Base-by-base conservation (phyloP, 1,140 invertebrate species). In the Trypoxylus dichotomus region DNA sequence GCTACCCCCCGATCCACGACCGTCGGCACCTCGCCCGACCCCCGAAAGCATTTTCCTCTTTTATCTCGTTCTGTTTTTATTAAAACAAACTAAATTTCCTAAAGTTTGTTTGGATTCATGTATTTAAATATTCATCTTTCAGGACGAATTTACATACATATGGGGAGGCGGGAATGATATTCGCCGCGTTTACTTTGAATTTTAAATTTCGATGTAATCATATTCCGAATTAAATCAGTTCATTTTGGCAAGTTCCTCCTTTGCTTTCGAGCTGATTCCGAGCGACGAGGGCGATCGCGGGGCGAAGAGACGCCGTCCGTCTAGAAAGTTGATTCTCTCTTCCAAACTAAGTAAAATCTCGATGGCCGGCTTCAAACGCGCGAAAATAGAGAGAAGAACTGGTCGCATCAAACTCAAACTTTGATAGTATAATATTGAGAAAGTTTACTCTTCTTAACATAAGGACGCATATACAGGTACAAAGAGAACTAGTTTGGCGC, bases 201-300 rank as follows among this genome's bases (percentile, higher is more conserved):
- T 86, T 86, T 83, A 85, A 86, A 86, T 85, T 85, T 81, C 79
- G 72, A 82, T 81, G 83, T 86, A 85, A 86, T 86, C 84, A 85
- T 85, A 86, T 85, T 86, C 84, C 77, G 81, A 85, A 86, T 85
- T 85, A 85, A 85, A 86, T 86, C 84, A 86, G 85, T 85, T 84
- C 85, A 83, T 85, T 84, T 85, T 81, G 79, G 79, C 79, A 83
- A 84, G 82, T 84, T 68, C 60, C 60, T 68, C 21, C 21, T 68
- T 68, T 29, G 60, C 60, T 68, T 29, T 68, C 21, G 24, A 54
- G 47, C 47, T n/a, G 15, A 19, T 54, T 54, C 47, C 19, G 47
- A n/a, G 13, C 43, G 43, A 13, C 19, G 2, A n/a, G 47, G 47
- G 15, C 47, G 47, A n/a, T 54, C 19, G 47, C 47, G 19, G 47